phyloP scores from a whole-genome alignment of 2,113 vertebrate species.

The Scomber scombrus region DNA sequence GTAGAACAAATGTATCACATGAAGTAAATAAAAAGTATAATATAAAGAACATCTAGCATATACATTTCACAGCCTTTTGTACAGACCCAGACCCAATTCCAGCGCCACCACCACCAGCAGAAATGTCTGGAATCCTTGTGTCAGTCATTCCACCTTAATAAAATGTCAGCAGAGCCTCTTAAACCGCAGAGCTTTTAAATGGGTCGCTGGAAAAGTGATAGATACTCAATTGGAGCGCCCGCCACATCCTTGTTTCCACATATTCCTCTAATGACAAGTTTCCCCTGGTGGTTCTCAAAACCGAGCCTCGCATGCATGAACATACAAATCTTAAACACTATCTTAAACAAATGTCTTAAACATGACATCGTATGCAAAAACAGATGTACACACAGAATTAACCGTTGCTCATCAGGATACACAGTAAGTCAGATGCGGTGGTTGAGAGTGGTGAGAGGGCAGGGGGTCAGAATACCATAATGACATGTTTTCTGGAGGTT shows the following conservation, averaged over 20 bases:
- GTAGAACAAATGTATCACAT: background rate
- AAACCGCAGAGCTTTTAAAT: conserved; percentile 54
- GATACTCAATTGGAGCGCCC: conserved; percentile 46
- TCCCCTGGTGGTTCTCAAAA: conserved; percentile 54
- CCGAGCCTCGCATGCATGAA: conserved; percentile 21
- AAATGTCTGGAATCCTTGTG: conserved; percentile 17
- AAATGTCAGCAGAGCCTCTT: conserved; percentile 48
- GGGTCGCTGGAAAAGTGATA: conserved; percentile 71
- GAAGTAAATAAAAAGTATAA: background rate
- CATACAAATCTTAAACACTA: background rate
- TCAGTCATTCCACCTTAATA: conserved; percentile 57
- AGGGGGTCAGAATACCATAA: conserved; percentile 18
- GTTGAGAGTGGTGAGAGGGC: background rate
- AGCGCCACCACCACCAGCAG: background rate
- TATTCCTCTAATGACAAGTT: conserved; percentile 69
- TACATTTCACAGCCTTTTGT: background rate
- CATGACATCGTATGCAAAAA: background rate
- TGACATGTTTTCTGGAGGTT: conserved; percentile 38
- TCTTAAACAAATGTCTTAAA: conserved; percentile 3
- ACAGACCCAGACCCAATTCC: background rate
- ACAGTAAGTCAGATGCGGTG: background rate
- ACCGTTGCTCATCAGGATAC: background rate
- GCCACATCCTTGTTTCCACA: conserved; percentile 80
- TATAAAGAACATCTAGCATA: background rate
- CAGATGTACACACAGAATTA: background rate